Evolutionary conservation across 2,113 vertebrate genomes (phyloP).

Genomic region (Phylloscopus whistleri): DNA sequence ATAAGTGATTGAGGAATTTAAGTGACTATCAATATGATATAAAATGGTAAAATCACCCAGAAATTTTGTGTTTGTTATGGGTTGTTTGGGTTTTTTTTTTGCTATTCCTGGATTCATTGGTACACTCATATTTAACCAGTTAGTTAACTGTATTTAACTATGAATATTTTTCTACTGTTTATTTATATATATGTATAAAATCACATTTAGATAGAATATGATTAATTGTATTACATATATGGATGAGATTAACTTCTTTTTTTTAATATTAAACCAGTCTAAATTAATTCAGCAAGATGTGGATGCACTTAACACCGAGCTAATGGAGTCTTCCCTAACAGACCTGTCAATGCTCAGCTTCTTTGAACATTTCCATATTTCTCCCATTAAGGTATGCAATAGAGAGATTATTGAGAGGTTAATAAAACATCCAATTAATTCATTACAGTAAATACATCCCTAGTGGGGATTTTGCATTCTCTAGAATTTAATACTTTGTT

Average conservation of each 20-base stretch:
- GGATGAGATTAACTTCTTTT: background rate
- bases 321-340: conserved; percentile 85
- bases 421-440: background rate
- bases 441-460: background rate
- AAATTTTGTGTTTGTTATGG: background rate
- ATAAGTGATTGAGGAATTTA: background rate
- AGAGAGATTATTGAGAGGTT: background rate
- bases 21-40: background rate
- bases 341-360: conserved; percentile 88
- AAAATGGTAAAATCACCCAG: background rate
- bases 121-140: background rate
- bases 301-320: conserved; percentile 81
- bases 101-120: background rate
- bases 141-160: background rate
- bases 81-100: background rate
- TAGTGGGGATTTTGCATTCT: background rate
- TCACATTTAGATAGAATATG: background rate
- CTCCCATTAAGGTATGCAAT: conserved; percentile 88
- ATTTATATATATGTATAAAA: background rate
- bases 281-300: conserved; percentile 85
- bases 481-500: background rate
- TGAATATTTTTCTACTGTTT: background rate
- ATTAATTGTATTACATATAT: background rate
- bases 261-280: conserved; percentile 64
- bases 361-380: conserved; percentile 97